These are phyloP conservation scores for Corydoras sp. DNA, from an alignment of 2,113 vertebrate species.

Conservation along the genomic window DNA sequence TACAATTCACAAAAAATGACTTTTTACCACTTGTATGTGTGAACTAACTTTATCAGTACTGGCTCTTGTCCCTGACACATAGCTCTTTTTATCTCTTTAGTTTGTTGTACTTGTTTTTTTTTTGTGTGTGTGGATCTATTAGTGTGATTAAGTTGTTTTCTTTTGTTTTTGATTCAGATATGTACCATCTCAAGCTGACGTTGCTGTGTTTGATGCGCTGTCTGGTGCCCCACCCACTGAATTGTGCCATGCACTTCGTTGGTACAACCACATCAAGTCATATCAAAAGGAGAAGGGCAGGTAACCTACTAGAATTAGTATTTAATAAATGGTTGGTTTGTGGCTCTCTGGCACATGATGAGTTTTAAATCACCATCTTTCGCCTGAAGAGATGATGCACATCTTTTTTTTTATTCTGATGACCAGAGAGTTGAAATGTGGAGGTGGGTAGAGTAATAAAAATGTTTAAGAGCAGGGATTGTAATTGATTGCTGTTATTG, in stretches of 20 bases:
- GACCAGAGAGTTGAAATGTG: neutral
- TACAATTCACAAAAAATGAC: no score
- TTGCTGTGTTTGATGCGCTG: constrained; percentile 84
- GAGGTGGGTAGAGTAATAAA: no score
- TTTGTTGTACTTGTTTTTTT: no score
- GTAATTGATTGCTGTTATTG: no score
- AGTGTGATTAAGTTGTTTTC: no score
- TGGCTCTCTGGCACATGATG: constrained; percentile 40
- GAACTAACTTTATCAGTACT: no score
- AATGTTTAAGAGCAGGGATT: no score
- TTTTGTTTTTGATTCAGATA: constrained; percentile 61
- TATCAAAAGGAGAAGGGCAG: constrained; percentile 83
- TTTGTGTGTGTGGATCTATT: no score
- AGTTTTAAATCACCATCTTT: constrained; percentile 52
- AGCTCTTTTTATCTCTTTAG: no score
- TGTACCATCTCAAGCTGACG: constrained; percentile 90
- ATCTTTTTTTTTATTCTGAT: constrained; percentile 37
- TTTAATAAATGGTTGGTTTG: neutral
- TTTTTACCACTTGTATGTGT: no score
- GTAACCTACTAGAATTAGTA: constrained; percentile 58
- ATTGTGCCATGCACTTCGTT: constrained; percentile 84
- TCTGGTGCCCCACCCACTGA: constrained; percentile 72
- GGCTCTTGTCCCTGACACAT: no score
- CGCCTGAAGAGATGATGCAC: constrained; percentile 54
- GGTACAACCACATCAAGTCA: constrained; percentile 95